These are phyloP conservation scores for Fopius arisanus DNA, from an alignment of 1,140 invertebrate species.

Conservation along the genomic window DNA sequence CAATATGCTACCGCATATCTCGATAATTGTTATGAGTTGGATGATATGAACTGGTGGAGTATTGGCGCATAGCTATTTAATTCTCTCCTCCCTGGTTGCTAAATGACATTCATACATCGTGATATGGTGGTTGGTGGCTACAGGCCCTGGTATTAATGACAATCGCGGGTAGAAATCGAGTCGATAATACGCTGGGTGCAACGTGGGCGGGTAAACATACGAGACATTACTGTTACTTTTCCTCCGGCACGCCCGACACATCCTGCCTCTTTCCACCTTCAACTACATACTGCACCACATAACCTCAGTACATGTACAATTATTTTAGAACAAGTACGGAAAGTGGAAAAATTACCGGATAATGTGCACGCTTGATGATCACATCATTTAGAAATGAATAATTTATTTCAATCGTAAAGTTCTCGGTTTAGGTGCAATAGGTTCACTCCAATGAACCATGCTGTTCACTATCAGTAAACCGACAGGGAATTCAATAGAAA, in stretches of 20 bases:
- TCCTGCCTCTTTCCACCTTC: slow-evolving; percentile 35
- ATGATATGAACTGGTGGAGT: background rate
- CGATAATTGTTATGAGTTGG: background rate
- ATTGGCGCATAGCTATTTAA: background rate
- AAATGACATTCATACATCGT: background rate
- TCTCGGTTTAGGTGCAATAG: no score
- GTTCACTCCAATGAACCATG: no score
- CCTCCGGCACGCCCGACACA: slow-evolving; percentile 37
- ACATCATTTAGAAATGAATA: background rate
- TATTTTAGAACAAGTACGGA: slow-evolving; percentile 11
- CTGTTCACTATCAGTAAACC: no score
- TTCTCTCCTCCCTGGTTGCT: background rate
- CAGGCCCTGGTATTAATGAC: slow-evolving; percentile 26
- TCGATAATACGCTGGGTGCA: slow-evolving; percentile 33
- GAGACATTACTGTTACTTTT: slow-evolving; percentile 38
- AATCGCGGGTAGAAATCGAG: slow-evolving; percentile 36
- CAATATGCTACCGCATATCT: no score
- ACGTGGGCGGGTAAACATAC: slow-evolving; percentile 37
- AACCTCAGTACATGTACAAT: background rate
- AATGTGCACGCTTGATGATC: background rate
- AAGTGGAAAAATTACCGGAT: background rate
- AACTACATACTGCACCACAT: slow-evolving; percentile 22
- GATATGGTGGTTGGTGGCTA: background rate
- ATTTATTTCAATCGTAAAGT: no score
- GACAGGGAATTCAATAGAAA: no score